Base-by-base conservation (phyloP, 2,888 invertebrate species). In the Dinocampus coccinellae region DNA sequence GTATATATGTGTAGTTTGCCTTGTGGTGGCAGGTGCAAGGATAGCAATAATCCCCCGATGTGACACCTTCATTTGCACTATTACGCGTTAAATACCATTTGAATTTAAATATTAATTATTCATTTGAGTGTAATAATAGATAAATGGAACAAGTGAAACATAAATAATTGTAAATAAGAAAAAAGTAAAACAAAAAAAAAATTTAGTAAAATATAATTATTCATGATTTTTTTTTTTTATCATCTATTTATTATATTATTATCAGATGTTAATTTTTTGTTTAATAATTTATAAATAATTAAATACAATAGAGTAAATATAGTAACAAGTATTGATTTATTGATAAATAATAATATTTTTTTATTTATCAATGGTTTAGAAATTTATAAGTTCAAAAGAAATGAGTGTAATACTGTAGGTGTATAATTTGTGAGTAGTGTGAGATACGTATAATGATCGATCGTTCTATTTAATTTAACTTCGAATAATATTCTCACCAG, bases 31-130 rank as follows among this genome's bases (percentile, higher is more conserved):
- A 66, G 66, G 66, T 66, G 66, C 57, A 34, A 66, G 57, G 22
- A 42, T 33, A 24, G 42, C 34, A 64, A 42, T 70, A 70, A 70
- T 57, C 70, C 33, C 53, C 29, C 70, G 52, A 58, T 70, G 58
- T 70, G 57, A 57, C 66, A 24, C 66, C 39, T 39, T 24, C 66
- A 63, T 55, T 70, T 57, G 58, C 47, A 57, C 64, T 52, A 70
- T 64, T 70, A 70, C 47, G 64, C 39, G 70, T 70, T 70, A 70
- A 47, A 64, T 70, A 13, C 26, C 42, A 47, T 33, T 58, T 20
- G 58, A 52, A 57, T 58, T 70, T 53, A 70, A 64, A 39, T 64
- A 63, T 63, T 42, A 63, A 70, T 70, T 70, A 70, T 58, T 70
- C n/a, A 20, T 20, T 34, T 55, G n/a, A 42, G 39, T 26, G 33